Evolutionary conservation across 2,113 vertebrate genomes (phyloP), one percentile per base, ranked within the genome.

Genomic region (Galbula dea): DNA sequence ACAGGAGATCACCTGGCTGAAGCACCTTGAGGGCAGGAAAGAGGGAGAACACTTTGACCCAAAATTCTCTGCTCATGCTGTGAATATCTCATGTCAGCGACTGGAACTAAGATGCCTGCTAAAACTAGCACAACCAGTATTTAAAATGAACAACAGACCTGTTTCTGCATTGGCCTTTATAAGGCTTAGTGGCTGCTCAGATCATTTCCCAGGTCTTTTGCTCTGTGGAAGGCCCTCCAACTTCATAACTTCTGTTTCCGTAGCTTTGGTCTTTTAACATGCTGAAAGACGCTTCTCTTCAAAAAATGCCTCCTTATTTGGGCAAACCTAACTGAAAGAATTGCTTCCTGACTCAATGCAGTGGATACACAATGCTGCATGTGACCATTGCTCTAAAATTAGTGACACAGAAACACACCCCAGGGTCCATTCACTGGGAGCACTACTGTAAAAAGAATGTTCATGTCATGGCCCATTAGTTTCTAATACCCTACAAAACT

Each of bases 241-340:
- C 32, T 55, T 34, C 48, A 48, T 34, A n/a, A 36, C 5, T 45
- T 62, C 54, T 30, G 10, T 83, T 95, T 86, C 67, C 62, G 45
- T 2, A 94, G 32, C 45, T 41, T 52, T 39, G 58, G 63, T 75
- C 74, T 95, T 79, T 86, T 46, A 73, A n/a, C 51, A 30, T 7
- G 37, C 24, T 59, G 74, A 79, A 46, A 41, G 32, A 71, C 39
- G 77, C 11, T 20, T 68, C 19, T 52, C 36, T 41, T 72, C 76
- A 32, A 78, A 54, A 93, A 90, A 76, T 15, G 81, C 2, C 23
- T 95, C 90, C 72, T 90, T 73, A 90, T 34, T 88, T 93, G 65
- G 79, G 73, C 48, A 92, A 96, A 81, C 59, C 22, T 51, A 78
- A 79, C 34, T 76, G 68, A 87, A 84, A 67, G 21, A 83, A 71